phyloP scores from a whole-genome alignment of 2,113 vertebrate species.

The Gopherus evgoodei region DNA sequence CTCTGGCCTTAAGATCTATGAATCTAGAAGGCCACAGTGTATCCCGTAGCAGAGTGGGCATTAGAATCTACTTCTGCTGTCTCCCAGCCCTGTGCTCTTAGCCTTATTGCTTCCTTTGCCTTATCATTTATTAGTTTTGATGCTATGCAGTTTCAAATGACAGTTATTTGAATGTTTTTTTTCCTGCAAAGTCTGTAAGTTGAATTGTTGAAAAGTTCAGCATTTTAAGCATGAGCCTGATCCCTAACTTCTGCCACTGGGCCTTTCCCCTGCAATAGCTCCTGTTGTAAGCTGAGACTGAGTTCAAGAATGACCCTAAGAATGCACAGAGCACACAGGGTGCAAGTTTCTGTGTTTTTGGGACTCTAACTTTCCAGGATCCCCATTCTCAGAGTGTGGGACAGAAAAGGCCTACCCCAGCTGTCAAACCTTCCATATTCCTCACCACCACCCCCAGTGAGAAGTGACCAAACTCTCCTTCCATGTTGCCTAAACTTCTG shows the following conservation, averaged over 20 bases:
- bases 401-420: not conserved
- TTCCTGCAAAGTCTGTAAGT: not conserved
- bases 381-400: not conserved
- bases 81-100: not conserved
- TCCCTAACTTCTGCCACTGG: not conserved
- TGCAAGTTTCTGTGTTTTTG: not conserved
- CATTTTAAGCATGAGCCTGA: not conserved
- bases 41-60: not conserved
- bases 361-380: not conserved
- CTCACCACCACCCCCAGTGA: not conserved
- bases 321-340: not conserved
- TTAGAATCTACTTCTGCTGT: not conserved
- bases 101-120: not conserved
- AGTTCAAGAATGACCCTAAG: not conserved
- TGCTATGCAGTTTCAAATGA: not conserved
- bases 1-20: not conserved
- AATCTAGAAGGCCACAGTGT: not conserved
- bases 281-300: not conserved
- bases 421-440: not conserved
- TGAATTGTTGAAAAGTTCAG: not conserved
- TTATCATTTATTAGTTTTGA: not conserved
- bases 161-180: not conserved
- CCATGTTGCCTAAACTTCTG: not conserved
- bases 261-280: not conserved
- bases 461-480: not conserved